Evolutionary conservation across 2,113 vertebrate species (phyloP).

Genomic region (Varanus komodoensis): DNA sequence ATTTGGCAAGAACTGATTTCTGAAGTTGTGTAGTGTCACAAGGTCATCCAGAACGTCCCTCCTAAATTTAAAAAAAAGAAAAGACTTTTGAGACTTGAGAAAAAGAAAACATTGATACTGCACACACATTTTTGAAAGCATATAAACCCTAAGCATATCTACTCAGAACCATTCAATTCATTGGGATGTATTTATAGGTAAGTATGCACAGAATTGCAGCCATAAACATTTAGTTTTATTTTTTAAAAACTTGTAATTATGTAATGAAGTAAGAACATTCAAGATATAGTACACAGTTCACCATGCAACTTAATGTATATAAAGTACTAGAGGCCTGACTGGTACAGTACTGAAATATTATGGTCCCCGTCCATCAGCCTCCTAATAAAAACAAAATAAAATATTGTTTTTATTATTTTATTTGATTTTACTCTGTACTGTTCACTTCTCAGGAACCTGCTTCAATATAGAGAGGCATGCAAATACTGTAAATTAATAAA

Average conservation of each 20-base stretch:
- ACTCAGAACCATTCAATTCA: background rate
- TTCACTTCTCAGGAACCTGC: too few relatives aligned
- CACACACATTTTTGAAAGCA: background rate
- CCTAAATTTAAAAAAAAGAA: slow-evolving; percentile 73
- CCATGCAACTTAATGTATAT: background rate
- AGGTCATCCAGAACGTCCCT: slow-evolving; percentile 97
- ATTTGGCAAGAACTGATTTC: slow-evolving; percentile 98
- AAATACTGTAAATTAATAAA: too few relatives aligned
- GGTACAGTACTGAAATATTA: background rate
- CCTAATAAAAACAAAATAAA: background rate
- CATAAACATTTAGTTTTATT: background rate
- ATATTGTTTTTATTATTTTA: too few relatives aligned
- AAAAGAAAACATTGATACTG: slow-evolving; percentile 10
- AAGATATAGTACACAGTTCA: background rate
- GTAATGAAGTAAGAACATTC: background rate
- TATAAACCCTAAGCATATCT: background rate
- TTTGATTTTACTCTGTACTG: too few relatives aligned
- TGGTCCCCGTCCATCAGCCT: background rate
- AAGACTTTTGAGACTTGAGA: slow-evolving; percentile 14
- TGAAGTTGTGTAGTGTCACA: slow-evolving; percentile 98
- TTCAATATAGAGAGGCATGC: too few relatives aligned
- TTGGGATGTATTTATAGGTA: background rate
- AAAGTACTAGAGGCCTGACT: background rate
- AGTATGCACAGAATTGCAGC: background rate
- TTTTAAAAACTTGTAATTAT: background rate